Evolutionary conservation across 2,797 vertebrate genomes (phyloP).

Genomic region (Clarias pachynema): DNA sequence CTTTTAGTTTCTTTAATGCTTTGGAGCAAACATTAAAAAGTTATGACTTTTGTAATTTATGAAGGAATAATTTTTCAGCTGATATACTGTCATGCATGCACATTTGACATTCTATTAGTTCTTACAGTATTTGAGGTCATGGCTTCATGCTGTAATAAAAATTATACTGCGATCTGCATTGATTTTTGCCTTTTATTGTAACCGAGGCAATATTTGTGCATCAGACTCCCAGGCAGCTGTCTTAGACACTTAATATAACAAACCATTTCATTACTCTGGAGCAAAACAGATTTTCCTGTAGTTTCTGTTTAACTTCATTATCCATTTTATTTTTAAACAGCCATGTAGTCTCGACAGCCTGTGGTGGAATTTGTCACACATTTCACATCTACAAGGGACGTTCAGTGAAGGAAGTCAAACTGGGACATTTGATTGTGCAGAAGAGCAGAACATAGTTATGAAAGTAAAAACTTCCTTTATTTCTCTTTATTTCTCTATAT

Average conservation of each 20-base stretch:
- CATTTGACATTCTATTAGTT: background rate
- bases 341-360: background rate
- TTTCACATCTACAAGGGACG: background rate
- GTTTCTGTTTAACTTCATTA: background rate
- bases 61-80: background rate
- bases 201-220: background rate
- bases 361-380: background rate
- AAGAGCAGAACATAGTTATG: too few relatives aligned
- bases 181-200: conserved; percentile 9
- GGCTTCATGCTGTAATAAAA: background rate
- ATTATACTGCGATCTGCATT: background rate
- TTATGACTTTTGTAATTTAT: background rate
- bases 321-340: background rate
- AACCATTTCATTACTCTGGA: conserved; percentile 1
- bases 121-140: background rate
- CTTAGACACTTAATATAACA: background rate
- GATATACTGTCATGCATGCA: background rate
- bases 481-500: too few relatives aligned
- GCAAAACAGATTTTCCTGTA: background rate
- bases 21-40: too few relatives aligned
- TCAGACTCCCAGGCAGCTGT: conserved; percentile 7
- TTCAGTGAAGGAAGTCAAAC: too few relatives aligned
- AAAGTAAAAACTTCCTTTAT: too few relatives aligned
- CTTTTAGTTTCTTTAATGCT: background rate
- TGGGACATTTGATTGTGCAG: too few relatives aligned